phyloP scores from a whole-genome alignment of 37 sponge, comb jelly and placozoan species.

The Mnemiopsis leidyi region DNA sequence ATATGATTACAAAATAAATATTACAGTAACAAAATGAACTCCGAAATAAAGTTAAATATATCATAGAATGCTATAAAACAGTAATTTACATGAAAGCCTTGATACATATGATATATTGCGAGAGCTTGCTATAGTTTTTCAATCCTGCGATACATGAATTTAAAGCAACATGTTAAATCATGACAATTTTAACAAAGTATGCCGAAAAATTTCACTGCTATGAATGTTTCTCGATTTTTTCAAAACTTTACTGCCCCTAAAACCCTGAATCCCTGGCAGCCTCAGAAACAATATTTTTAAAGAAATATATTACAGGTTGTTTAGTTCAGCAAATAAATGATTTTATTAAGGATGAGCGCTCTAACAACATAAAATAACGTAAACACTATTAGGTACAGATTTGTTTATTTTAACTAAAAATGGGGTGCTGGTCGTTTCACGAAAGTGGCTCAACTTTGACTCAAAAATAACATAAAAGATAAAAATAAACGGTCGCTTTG shows the following conservation, averaged over 20 bases:
- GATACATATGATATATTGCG: too few species aligned
- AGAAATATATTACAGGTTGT: not conserved
- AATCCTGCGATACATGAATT: too few species aligned
- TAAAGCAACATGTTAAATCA: too few species aligned
- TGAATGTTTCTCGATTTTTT: too few species aligned
- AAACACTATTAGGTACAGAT: slow-evolving; percentile 54
- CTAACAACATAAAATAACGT: not conserved
- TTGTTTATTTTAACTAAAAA: slow-evolving; percentile 64
- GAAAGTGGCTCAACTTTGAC: too few species aligned
- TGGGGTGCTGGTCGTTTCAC: not conserved
- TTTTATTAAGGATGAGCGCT: not conserved
- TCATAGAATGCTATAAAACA: not conserved
- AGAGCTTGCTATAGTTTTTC: too few species aligned
- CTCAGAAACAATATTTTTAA: not conserved
- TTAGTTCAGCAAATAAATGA: not conserved
- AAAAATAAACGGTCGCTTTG: too few species aligned
- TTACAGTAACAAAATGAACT: slow-evolving; percentile 13
- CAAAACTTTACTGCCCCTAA: too few species aligned
- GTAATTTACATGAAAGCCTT: slow-evolving; percentile 1
- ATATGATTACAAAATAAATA: slow-evolving; percentile 24
- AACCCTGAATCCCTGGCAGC: too few species aligned
- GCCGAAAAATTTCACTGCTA: too few species aligned
- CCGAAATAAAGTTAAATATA: not conserved
- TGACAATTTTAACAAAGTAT: too few species aligned
- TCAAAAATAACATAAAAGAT: too few species aligned